phyloP scores from a whole-genome alignment of 2,113 vertebrate genomes.

The Strigops habroptila region DNA sequence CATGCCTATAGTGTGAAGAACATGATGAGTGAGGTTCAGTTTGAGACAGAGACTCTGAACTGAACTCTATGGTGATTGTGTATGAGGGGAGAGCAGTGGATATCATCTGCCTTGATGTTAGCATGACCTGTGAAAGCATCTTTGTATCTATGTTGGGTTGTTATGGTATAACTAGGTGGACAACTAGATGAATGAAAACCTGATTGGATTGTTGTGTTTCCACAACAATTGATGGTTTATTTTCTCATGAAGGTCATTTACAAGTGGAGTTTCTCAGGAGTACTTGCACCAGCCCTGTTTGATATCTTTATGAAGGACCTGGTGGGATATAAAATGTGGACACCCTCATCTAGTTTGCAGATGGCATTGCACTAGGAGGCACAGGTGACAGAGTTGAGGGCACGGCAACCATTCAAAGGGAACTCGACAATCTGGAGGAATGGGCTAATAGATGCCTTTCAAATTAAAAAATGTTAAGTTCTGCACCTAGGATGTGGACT shows the following conservation, averaged over 20 bases:
- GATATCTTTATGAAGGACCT: neutral
- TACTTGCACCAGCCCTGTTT: neutral
- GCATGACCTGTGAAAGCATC: neutral
- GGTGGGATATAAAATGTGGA: neutral
- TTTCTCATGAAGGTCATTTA: neutral
- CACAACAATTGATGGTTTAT: neutral
- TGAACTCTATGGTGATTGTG: neutral
- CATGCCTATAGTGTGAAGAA: neutral
- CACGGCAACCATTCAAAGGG: neutral
- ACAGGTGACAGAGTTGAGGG: neutral
- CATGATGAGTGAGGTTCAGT: accelerated
- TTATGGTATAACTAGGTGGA: neutral
- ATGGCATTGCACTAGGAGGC: neutral
- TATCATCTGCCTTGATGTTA: neutral
- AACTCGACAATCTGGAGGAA: neutral
- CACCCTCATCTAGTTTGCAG: neutral
- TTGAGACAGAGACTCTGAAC: neutral
- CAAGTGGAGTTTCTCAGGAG: neutral
- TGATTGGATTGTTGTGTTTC: neutral
- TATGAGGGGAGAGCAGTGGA: neutral
- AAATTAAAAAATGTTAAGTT: neutral
- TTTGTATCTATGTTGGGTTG: neutral
- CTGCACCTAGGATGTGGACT: neutral
- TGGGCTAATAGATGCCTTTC: neutral
- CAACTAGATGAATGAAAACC: neutral